phyloP scores from a whole-genome alignment of 2,797 vertebrate species.

The Momotus momota region DNA sequence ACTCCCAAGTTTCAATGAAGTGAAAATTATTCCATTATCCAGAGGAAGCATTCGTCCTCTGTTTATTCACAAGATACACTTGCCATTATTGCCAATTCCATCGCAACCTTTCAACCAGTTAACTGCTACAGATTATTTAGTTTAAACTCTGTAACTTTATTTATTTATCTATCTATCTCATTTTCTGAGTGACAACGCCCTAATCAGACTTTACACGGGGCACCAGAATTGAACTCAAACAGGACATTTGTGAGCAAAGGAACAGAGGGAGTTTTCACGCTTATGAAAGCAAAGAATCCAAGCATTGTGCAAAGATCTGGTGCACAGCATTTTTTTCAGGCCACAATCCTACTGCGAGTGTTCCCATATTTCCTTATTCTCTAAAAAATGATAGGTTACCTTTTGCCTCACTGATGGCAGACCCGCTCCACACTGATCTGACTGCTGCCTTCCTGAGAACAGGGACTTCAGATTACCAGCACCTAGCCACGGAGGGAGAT shows the following conservation, averaged over 20 bases:
- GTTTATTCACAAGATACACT: background rate
- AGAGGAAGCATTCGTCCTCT: background rate
- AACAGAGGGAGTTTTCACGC: background rate
- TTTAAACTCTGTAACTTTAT: background rate
- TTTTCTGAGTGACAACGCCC: background rate
- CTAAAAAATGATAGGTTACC: background rate
- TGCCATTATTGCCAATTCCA: background rate
- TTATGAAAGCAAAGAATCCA: slow-evolving; percentile 1
- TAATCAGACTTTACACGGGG: background rate
- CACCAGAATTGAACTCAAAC: background rate
- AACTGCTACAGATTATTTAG: background rate
- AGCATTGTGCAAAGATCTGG: background rate
- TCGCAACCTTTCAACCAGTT: background rate
- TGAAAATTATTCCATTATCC: slow-evolving; percentile 1
- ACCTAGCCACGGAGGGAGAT: background rate
- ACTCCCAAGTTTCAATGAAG: background rate
- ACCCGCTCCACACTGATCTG: background rate
- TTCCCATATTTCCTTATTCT: background rate
- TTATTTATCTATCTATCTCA: background rate
- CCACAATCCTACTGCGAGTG: background rate
- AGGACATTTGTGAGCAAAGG: background rate
- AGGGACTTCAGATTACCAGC: background rate
- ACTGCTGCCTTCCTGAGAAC: background rate
- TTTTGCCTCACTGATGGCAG: background rate
- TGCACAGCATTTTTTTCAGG: background rate